A percentile compares a stretch with the other conserved stretches of the same genome.
These are phyloP conservation scores for Coleophora flavipennella DNA, from an alignment of 2,888 invertebrate species.

Conservation along the genomic window DNA sequence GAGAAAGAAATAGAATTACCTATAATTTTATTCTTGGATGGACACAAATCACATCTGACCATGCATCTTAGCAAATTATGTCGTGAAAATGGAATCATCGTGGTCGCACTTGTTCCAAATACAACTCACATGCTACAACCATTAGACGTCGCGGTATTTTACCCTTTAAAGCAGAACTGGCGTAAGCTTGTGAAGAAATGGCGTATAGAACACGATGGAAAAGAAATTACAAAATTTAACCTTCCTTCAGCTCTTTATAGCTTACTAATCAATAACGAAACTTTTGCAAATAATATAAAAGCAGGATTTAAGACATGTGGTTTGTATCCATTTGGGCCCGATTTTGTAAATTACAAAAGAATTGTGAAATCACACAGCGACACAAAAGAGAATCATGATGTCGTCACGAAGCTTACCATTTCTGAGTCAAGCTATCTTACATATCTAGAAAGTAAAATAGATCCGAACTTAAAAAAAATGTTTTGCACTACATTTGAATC, in stretches of 20 bases:
- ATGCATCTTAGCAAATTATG: too few species aligned
- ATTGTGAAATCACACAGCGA: too few species aligned
- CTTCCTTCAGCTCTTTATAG: conserved; percentile 14
- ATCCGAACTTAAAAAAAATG: too few species aligned
- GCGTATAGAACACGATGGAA: conserved; percentile 17
- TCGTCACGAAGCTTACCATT: too few species aligned
- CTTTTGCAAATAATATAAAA: conserved; percentile 11
- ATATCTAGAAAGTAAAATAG: too few species aligned
- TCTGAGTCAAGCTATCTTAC: too few species aligned
- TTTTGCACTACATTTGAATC: too few species aligned
- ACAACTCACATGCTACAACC: conserved; percentile 15
- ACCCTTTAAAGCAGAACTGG: conserved; percentile 8
- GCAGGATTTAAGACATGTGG: conserved; percentile 21
- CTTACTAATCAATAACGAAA: conserved; percentile 11
- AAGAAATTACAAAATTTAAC: conserved; percentile 17
- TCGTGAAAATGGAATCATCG: conserved; percentile 15
- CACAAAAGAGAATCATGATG: too few species aligned
- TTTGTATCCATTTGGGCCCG: conserved; percentile 20
- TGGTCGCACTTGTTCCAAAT: conserved; percentile 15
- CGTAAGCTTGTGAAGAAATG: conserved; percentile 12
- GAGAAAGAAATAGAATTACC: too few species aligned
- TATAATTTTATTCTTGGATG: too few species aligned
- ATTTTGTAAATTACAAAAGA: conserved; percentile 17
- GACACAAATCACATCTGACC: too few species aligned
- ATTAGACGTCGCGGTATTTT: conserved; percentile 12